Evolutionary conservation across 2,113 vertebrate genomes (phyloP), one percentile per base, ranked within the genome.

Genomic region (Lampris incognitus): DNA sequence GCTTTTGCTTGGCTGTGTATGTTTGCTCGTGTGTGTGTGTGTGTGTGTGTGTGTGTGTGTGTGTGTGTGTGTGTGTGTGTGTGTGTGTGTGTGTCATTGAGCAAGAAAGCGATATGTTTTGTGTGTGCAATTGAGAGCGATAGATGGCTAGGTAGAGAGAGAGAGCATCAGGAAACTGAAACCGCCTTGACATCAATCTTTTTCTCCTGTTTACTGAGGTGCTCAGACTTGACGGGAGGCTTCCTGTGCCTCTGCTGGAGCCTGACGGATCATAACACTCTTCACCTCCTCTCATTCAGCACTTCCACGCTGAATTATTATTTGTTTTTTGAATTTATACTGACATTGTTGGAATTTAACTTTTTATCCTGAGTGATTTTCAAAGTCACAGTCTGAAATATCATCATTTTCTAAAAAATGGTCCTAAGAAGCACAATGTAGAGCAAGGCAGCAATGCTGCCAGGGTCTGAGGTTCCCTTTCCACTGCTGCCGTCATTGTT

Each of bases 141-240:
- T 10, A 4, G 11, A 10, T 54, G 6, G 69, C 70, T 39, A 56
- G 46, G 46, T 48, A 24, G 24, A 24, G 24, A 24, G 24, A 24
- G 24, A 24, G 24, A 24, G 37, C 41, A 39, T 52, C 52, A 62
- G 71, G 66, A 84, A 72, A 76, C 40, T 11, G 39, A 66, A 79
- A 44, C 39, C 1, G 56, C 24, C 10, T 57, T 74, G 40, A 70
- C 44, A 65, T 74, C 62, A 46, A 2, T 69, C 68, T 71, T 75
- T 71, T 1, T 3, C 24, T 67, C 42, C 41, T 65, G 65, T 57
- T 81, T 36, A n/a, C 72, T n/a, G 5, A 50, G 59, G 74, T 44
- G 0, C 6, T 39, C 46, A 46, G 37, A 4, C 0, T 38, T 71
- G 42, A 44, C 52, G 52, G 44, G 24, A 39, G 24, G 24, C 0